Base-by-base conservation (phyloP, 2,113 vertebrate species). In the Heterochromis multidens region DNA sequence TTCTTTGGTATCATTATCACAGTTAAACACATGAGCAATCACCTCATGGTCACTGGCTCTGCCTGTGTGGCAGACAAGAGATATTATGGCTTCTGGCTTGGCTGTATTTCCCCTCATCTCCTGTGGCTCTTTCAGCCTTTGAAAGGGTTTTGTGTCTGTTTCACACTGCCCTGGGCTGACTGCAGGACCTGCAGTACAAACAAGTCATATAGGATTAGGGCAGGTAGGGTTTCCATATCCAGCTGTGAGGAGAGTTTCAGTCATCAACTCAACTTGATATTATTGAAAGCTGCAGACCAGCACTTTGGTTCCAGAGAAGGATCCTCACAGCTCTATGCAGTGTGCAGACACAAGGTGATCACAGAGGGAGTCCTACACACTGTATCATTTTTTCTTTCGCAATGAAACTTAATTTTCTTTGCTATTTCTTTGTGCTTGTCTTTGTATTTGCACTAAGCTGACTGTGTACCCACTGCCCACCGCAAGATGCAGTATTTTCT, bases 111-210 rank as follows among this genome's bases (percentile, higher is more conserved):
- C 88, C 85, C 90, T 92, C 86, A 86, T 91, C 80, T 92, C 84
- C 92, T 93, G 89, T 93, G 91, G 93, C 95, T 95, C 95, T 96
- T 95, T 96, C 93, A 91, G 89, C 85, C 89, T 59, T 85, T 92
- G 95, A 95, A 96, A 95, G 95, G 94, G 94, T 94, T 95, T 95
- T 96, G 96, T 96, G 94, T 96, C 95, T 95, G 94, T 94, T 91
- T 88, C 93, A 91, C 91, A 91, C 95, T 96, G 95, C 88, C 90
- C 94, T 92, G 94, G 90, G 92, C 93, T 94, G 93, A 91, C 87
- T 86, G 90, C 85, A 91, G 91, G 91, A 94, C 83, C 90, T 90
- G 82, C 84, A 85, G 85, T 90, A 80, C 91, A 94, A 93, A 91
- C 67, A 88, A 89, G 81, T 80, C 90, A 81, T 81, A 80, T 62